phyloP scores from a whole-genome alignment of 2,888 invertebrate species.

The Acleris laterana region DNA sequence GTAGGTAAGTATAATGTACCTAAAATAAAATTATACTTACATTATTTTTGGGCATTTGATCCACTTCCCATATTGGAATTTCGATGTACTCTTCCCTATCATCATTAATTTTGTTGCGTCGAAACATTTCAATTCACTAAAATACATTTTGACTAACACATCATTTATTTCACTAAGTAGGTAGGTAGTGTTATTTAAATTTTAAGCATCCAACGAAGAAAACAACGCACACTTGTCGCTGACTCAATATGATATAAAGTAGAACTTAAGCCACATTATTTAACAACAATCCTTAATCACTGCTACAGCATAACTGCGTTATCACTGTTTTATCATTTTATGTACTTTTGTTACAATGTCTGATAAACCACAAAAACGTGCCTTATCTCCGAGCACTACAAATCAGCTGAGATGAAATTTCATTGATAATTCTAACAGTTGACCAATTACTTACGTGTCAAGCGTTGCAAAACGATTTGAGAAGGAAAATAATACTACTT shows the following conservation, averaged over 20 bases:
- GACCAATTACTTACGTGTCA: not conserved
- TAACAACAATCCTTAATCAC: constrained; percentile 6
- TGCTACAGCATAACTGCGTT: not conserved
- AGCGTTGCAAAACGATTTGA: not conserved
- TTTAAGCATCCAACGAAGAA: not conserved
- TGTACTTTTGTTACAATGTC: not conserved
- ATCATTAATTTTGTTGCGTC: constrained; percentile 62
- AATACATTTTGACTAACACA: constrained; percentile 33
- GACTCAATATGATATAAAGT: too few relatives aligned
- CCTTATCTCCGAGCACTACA: constrained; percentile 16
- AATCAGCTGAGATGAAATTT: constrained; percentile 26
- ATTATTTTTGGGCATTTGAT: constrained; percentile 40
- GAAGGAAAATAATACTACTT: not conserved
- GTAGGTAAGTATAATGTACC: too few relatives aligned
- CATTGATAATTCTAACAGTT: not conserved
- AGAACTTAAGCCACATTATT: not conserved
- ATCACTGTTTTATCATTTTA: constrained; percentile 26
- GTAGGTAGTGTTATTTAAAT: not conserved
- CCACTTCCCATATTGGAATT: constrained; percentile 60
- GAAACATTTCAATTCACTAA: constrained; percentile 60
- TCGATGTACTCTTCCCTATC: constrained; percentile 55
- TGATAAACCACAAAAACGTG: constrained; percentile 25
- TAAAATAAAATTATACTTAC: constrained; percentile 47
- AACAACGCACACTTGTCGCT: too few relatives aligned
- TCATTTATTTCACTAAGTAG: constrained; percentile 34